phyloP scores from a whole-genome alignment of 2,113 vertebrate species.

The Urocynchramus pylzowi region DNA sequence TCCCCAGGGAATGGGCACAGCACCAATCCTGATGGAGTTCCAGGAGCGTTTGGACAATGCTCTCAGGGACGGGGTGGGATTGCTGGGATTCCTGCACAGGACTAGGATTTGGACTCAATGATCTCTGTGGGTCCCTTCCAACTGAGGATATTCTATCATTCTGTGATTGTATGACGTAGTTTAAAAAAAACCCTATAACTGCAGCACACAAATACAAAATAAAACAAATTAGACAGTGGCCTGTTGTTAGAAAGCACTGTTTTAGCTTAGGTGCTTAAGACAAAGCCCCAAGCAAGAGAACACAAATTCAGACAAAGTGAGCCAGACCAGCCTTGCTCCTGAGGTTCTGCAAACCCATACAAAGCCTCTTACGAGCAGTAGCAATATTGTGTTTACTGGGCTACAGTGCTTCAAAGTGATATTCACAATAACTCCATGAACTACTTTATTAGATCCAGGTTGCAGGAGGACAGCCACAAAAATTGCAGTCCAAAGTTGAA shows the following conservation, averaged over 20 bases:
- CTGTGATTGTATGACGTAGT: not conserved
- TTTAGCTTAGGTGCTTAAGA: not conserved
- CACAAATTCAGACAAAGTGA: not conserved
- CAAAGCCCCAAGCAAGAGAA: not conserved
- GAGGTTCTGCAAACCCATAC: not conserved
- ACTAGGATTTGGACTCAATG: accelerated
- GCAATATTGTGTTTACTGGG: not conserved
- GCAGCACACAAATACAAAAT: not conserved
- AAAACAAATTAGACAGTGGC: not conserved
- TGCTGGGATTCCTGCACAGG: not conserved
- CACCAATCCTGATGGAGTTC: accelerated
- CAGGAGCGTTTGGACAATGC: accelerated
- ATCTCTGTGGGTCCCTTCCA: not conserved
- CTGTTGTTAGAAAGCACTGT: not conserved
- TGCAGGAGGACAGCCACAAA: not conserved
- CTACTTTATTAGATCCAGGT: not conserved
- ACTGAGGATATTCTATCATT: not conserved
- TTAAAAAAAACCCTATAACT: not conserved
- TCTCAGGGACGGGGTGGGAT: accelerated
- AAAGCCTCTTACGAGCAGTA: not conserved
- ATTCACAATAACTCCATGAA: not conserved
- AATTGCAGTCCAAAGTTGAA: not conserved
- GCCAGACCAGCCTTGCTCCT: not conserved
- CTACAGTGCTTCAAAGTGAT: not conserved
- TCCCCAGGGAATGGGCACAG: not conserved